A percentile compares a stretch with the other conserved stretches of the same genome.
Conservation (phyloP, 2,113 vertebrate species). For the Vombatus ursinus region DNA sequence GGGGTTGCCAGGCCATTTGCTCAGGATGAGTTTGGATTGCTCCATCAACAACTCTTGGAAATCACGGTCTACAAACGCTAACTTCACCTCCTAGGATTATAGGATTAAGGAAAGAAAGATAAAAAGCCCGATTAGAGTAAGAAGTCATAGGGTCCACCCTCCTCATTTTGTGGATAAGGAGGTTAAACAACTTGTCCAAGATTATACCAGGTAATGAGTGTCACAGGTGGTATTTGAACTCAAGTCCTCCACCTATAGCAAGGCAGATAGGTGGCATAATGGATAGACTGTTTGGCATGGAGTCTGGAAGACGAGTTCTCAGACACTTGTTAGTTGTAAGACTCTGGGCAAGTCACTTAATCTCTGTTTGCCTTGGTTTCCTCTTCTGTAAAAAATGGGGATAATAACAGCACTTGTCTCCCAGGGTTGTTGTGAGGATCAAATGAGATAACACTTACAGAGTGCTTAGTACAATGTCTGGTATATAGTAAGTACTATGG, state of each 20-base stretch:
- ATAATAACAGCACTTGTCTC: neutral
- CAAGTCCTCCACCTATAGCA: neutral
- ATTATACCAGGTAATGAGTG: neutral
- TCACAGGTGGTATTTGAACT: neutral
- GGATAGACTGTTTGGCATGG: no score
- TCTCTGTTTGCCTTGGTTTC: neutral
- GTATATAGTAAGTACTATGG: no score
- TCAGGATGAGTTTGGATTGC: neutral
- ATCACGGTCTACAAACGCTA: neutral
- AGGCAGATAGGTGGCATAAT: no score
- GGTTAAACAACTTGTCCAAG: neutral
- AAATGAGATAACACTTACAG: no score
- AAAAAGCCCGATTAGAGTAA: neutral
- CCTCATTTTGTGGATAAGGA: no score
- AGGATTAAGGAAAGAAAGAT: neutral
- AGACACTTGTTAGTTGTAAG: neutral
- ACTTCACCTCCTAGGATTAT: neutral
- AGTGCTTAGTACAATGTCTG: no score
- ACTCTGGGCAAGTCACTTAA: neutral
- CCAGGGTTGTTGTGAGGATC: no score
- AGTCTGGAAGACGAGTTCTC: neutral
- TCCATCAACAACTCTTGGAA: neutral
- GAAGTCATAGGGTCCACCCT: neutral
- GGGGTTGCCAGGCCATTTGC: neutral
- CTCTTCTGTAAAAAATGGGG: neutral